These are phyloP conservation scores for Rhodinocichla rosea DNA, from an alignment of 2,113 vertebrate genomes.

Conservation along the genomic window DNA sequence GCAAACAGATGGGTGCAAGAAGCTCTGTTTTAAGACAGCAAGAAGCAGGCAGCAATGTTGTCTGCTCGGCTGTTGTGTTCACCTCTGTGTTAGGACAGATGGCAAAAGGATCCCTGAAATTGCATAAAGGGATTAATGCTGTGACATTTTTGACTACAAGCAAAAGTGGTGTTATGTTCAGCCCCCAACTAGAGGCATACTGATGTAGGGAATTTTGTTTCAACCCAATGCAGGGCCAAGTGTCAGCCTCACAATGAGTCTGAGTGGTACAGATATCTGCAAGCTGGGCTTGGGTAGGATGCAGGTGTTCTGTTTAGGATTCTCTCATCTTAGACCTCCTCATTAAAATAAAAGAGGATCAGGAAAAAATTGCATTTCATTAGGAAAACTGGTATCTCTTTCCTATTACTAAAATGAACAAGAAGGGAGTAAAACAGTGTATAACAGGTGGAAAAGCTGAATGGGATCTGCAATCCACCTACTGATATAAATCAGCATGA, in stretches of 20 bases:
- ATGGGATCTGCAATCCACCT: not conserved
- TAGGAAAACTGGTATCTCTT: not conserved
- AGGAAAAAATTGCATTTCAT: not conserved
- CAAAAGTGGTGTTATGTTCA: not conserved
- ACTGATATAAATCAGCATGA: not conserved
- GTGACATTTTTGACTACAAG: not conserved
- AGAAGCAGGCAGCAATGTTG: not conserved
- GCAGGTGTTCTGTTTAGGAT: not conserved
- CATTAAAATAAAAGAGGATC: not conserved
- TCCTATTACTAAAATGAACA: not conserved
- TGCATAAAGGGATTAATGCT: not conserved
- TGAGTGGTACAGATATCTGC: accelerated
- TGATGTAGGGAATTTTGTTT: not conserved
- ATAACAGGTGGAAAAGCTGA: not conserved
- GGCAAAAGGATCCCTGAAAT: not conserved
- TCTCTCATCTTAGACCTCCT: not conserved
- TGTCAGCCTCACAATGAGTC: not conserved
- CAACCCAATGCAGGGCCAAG: not conserved
- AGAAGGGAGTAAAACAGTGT: not conserved
- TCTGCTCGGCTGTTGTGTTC: not conserved
- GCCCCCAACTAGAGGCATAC: not conserved
- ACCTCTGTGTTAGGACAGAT: not conserved
- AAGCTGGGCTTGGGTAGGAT: not conserved
- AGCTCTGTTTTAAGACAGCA: not conserved
- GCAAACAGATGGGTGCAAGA: not conserved